Evolutionary conservation across 2,113 vertebrate species (phyloP), one percentile per base, ranked within the genome.

Genomic region (Coptodon rendalli): DNA sequence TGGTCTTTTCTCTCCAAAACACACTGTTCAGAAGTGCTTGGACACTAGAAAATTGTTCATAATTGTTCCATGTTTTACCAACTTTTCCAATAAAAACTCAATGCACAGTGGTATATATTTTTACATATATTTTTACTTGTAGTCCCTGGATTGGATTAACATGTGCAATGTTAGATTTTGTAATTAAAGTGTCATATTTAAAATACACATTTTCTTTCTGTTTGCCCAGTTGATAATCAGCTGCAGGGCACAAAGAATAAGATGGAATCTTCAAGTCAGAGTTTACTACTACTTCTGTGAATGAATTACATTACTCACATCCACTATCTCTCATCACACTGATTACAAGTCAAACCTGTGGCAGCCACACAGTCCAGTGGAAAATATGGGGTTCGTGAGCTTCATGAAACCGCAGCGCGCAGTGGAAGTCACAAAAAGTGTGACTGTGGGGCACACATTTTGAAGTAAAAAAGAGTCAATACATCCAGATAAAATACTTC

Each of bases 381-480:
- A 84, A 57, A 81, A 81, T 79, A 85, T 36, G 16, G 29, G 16
- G 59, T 63, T 63, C 0, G 59, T 63, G 27, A 71, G 22, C 68
- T 78, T 8, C 40, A 31, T 14, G 34, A 84, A 88, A 86, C 50
- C 13, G 13, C 56, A 84, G 80, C 81, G 82, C 56, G 29, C 83
- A 73, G 22, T 54, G 45, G 73, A 76, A 56, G 79, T 85, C 3
- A 11, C 71, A 57, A 89, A 82, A 84, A 66, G 29, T 52, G 19
- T 56, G 40, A 59, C 38, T 80, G 73, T 43, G 79, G 56, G 63
- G 52, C 38, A 57, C 22, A 63, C 48, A 43, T 73, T 91, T 85
- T 54, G 80, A 83, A 84, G 84, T 76, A 76, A 89, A 86, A 85
- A 90, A 34, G 6, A 83, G 61, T 90, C 86, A 86, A 66, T 85